Base-by-base conservation (phyloP, 37 sponge, comb jelly and placozoan genomes). In the Hexactinellida sp. region DNA sequence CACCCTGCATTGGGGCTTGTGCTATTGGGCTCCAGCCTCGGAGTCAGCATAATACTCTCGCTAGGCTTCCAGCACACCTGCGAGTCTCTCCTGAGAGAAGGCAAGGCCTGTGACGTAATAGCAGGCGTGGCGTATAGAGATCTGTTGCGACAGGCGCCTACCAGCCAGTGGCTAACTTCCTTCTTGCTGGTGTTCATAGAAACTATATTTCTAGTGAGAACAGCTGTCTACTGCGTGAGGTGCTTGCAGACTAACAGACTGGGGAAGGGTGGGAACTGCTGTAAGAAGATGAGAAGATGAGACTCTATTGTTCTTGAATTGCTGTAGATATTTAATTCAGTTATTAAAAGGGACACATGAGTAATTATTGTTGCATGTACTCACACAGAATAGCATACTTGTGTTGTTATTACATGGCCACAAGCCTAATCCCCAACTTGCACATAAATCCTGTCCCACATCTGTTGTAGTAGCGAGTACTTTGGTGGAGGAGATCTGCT, bases 401-500 rank as follows among this genome's bases (percentile, higher is more conserved):
- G n/a, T n/a, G n/a, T n/a, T n/a, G n/a, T n/a, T 47, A 47, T 47
- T 47, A 16, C 16, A 47, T 47, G 9, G 52, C 52, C 52, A 47
- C 16, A 47, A 47, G 52, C 16, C 13, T 47, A 19, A 16, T 19
- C 16, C 52, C 9, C 13, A 47, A 19, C 16, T 47, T 19, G 52
- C 16, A 47, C 52, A 47, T 47, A 47, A 47, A 19, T 47, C 16
- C 52, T 19, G 52, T 16, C 52, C 52, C 9, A 47, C 52, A 47
- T 47, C 16, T 9, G 52, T 47, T 16, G 13, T 47, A 16, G 9
- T 9, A 21, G 76, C 76, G 13, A 63, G 76, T 63, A 63, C 76
- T 63, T 63, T 63, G 76, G 76, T 63, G 76, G 76, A 63, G 76
- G 76, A 63, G 76, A 63, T 63, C 76, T 63, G 13, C 76, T 63